These are phyloP conservation scores for Diadumene lineata DNA, from an alignment of 92 coral and sea anemone genomes.

Conservation along the genomic window DNA sequence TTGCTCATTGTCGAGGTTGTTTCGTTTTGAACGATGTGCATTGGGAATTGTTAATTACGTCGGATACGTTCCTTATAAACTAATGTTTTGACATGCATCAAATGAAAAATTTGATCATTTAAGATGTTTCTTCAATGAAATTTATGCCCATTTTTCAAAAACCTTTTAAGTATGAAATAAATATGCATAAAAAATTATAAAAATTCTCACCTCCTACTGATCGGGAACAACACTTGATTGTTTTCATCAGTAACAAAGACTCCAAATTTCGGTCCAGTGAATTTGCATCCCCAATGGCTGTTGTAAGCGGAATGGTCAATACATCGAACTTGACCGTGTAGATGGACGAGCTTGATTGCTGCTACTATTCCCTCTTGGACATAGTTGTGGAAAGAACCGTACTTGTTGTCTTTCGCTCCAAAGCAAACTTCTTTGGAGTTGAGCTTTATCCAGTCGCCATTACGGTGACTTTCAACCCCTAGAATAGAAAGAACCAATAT, in stretches of 20 bases:
- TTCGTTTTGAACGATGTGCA: neutral
- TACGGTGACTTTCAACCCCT: neutral
- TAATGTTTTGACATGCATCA: neutral
- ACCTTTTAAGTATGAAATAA: neutral
- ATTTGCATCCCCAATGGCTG: constrained; percentile 20
- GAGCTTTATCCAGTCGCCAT: constrained; percentile 7
- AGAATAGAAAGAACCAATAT: too few species aligned
- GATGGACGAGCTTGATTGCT: constrained; percentile 20
- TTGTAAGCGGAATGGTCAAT: neutral
- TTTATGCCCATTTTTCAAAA: neutral
- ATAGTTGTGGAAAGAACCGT: constrained; percentile 19
- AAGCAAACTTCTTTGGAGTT: constrained; percentile 2
- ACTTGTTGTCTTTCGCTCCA: neutral
- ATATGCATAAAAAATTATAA: neutral
- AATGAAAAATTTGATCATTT: neutral
- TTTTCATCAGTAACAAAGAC: constrained; percentile 12
- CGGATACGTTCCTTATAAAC: neutral
- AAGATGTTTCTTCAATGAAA: neutral
- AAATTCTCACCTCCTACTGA: neutral
- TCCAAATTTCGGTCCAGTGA: too few species aligned
- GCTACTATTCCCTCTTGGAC: constrained; percentile 8
- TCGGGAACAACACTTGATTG: constrained; percentile 3
- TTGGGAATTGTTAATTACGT: neutral
- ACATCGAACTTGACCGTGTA: neutral
- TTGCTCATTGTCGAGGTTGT: neutral